A percentile compares a stretch with the other conserved stretches of the same genome.
These are phyloP conservation scores for Oscheius myriophilus DNA, from an alignment of 2,888 invertebrate species.

Conservation along the genomic window DNA sequence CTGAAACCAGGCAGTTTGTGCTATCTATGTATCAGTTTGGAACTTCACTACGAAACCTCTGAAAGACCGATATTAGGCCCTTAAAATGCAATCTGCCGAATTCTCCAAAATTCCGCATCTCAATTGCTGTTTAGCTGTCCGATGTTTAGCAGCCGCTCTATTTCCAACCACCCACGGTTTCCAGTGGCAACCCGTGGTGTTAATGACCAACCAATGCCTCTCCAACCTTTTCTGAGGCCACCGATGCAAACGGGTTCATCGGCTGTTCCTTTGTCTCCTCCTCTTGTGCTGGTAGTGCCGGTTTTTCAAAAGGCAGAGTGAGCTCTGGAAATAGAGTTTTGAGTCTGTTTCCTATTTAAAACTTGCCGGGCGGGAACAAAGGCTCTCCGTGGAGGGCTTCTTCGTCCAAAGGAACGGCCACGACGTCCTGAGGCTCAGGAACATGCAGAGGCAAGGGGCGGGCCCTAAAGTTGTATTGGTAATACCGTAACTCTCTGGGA, in stretches of 20 bases:
- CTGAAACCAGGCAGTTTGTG: too few species aligned
- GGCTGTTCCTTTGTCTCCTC: constrained; percentile 37
- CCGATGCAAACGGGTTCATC: constrained; percentile 40
- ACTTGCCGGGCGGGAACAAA: constrained; percentile 58
- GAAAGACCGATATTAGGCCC: too few species aligned
- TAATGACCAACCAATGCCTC: too few species aligned
- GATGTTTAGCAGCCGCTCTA: too few species aligned
- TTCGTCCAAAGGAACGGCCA: constrained; percentile 64
- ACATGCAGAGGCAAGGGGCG: constrained; percentile 63
- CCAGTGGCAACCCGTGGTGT: too few species aligned
- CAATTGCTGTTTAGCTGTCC: too few species aligned
- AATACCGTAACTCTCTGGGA: constrained; percentile 3
- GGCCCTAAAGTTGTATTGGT: constrained; percentile 47
- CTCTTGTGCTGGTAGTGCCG: constrained; percentile 33
- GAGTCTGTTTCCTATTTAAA: neutral
- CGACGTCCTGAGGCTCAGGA: constrained; percentile 64
- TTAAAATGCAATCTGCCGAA: too few species aligned
- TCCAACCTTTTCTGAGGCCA: constrained; percentile 7
- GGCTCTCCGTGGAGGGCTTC: constrained; percentile 66
- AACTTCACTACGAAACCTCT: too few species aligned
- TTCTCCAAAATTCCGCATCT: too few species aligned
- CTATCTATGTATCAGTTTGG: too few species aligned
- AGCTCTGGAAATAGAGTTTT: constrained; percentile 32
- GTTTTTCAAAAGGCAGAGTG: constrained; percentile 40
- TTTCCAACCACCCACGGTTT: too few species aligned